Conservation (phyloP, 2,797 vertebrate species). For the Cirrhinus mrigala region DNA sequence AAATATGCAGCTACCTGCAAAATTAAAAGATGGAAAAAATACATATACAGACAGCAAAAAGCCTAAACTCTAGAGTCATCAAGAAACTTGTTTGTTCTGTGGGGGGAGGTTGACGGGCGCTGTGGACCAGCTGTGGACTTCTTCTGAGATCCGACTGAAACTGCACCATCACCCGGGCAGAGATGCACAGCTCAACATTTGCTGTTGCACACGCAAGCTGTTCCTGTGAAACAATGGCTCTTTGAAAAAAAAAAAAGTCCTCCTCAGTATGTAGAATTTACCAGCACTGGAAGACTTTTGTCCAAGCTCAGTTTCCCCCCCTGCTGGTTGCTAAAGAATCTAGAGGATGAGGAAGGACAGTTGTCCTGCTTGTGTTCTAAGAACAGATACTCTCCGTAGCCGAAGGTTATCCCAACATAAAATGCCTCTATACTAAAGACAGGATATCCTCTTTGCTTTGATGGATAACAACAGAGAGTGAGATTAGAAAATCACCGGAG, state of each 20-base stretch:
- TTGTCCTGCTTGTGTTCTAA: constrained; percentile 32
- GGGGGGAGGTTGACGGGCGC: constrained; percentile 58
- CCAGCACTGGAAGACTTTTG: constrained; percentile 13
- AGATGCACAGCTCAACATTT: constrained; percentile 52
- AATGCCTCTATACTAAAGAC: constrained; percentile 65
- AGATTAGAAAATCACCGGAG: constrained; percentile 12
- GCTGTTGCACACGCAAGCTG: constrained; percentile 62
- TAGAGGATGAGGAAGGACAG: constrained; percentile 4
- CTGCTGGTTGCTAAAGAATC: constrained; percentile 40
- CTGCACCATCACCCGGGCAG: constrained; percentile 51
- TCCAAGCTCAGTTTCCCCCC: constrained; percentile 22
- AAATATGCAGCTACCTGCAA: constrained; percentile 81
- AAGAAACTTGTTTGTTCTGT: constrained; percentile 73
- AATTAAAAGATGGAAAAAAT: constrained; percentile 64
- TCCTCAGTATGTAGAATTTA: constrained; percentile 32
- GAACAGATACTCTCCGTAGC: constrained; percentile 48
- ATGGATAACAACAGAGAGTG: constrained; percentile 65
- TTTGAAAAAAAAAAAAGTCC: neutral
- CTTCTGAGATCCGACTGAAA: constrained; percentile 52
- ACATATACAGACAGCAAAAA: constrained; percentile 73
- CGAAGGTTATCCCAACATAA: constrained; percentile 47
- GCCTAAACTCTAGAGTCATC: constrained; percentile 77
- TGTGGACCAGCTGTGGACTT: constrained; percentile 69
- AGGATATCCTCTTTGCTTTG: constrained; percentile 60
- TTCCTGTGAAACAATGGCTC: constrained; percentile 64